These are phyloP conservation scores for Oryzias dopingdopingensis DNA, from an alignment of 2,797 vertebrate species.

Conservation along the genomic window DNA sequence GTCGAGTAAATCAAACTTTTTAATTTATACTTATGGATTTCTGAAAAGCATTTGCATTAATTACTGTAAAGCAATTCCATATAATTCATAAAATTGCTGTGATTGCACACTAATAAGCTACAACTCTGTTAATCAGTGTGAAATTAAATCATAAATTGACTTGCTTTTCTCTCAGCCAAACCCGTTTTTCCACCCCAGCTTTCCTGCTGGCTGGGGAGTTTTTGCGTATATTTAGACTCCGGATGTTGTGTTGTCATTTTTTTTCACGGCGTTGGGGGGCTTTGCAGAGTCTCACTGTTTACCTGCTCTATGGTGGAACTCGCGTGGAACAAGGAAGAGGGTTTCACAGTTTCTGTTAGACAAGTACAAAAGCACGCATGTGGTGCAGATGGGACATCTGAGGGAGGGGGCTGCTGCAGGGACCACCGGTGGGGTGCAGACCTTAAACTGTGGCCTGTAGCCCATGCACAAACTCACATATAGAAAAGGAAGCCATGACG, in stretches of 20 bases:
- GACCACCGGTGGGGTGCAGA: slow-evolving; percentile 16
- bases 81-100: slow-evolving; percentile 56
- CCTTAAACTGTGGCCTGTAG: slow-evolving; percentile 57
- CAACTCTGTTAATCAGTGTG: slow-evolving; percentile 53
- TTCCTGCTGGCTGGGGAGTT: background rate
- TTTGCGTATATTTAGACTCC: background rate
- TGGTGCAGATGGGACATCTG: slow-evolving; percentile 66
- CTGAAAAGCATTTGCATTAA: slow-evolving; percentile 54
- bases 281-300: slow-evolving; percentile 12
- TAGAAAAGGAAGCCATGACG: slow-evolving; percentile 62
- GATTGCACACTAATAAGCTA: slow-evolving; percentile 55
- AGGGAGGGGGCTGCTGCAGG: slow-evolving; percentile 58
- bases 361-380: slow-evolving; percentile 33
- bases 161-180: slow-evolving; percentile 4
- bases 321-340: slow-evolving; percentile 55
- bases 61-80: slow-evolving; percentile 49
- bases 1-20: slow-evolving; percentile 25
- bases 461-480: slow-evolving; percentile 62
- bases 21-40: slow-evolving; percentile 26
- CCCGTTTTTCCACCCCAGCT: slow-evolving; percentile 4
- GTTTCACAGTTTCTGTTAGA: slow-evolving; percentile 82
- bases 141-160: slow-evolving; percentile 58
- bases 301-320: slow-evolving; percentile 85
- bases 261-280: background rate
- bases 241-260: background rate